Conservation (phyloP, 92 coral and sea anemone genomes). For the Zoanthus gigantus region DNA sequence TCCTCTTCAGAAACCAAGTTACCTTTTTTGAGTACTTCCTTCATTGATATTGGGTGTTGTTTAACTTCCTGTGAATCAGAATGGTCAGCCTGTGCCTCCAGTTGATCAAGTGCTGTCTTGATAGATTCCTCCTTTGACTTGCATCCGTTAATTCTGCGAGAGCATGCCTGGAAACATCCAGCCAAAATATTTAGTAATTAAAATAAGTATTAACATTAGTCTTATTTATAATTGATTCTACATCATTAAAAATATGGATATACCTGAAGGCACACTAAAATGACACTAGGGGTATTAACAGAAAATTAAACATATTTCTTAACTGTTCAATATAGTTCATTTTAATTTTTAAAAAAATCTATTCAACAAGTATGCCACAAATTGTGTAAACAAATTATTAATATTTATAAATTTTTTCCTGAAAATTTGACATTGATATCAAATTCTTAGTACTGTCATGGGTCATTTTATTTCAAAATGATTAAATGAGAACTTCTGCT, state of each 20-base stretch:
- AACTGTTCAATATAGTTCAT: too few species aligned
- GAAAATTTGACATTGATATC: too few species aligned
- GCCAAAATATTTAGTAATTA: not conserved
- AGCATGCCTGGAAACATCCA: constrained; percentile 67
- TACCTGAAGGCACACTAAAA: not conserved
- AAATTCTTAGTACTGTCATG: too few species aligned
- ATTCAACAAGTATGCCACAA: too few species aligned
- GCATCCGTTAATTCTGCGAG: constrained; percentile 71
- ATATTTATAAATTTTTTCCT: too few species aligned
- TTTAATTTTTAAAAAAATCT: too few species aligned
- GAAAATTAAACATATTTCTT: too few species aligned
- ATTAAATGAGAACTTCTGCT: too few species aligned
- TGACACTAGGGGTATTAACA: not conserved
- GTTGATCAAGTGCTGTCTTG: constrained; percentile 74
- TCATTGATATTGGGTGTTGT: constrained; percentile 44
- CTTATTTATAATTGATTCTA: not conserved
- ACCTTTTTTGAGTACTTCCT: constrained; percentile 83
- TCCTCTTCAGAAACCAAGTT: not conserved
- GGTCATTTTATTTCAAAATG: too few species aligned
- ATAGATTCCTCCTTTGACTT: constrained; percentile 85
- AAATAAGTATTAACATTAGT: too few species aligned
- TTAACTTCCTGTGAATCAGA: constrained; percentile 47
- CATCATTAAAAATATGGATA: not conserved
- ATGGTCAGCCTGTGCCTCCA: constrained; percentile 52
- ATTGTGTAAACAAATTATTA: too few species aligned